Conservation (phyloP, 2,888 invertebrate species). For the Sesia bembeciformis region DNA sequence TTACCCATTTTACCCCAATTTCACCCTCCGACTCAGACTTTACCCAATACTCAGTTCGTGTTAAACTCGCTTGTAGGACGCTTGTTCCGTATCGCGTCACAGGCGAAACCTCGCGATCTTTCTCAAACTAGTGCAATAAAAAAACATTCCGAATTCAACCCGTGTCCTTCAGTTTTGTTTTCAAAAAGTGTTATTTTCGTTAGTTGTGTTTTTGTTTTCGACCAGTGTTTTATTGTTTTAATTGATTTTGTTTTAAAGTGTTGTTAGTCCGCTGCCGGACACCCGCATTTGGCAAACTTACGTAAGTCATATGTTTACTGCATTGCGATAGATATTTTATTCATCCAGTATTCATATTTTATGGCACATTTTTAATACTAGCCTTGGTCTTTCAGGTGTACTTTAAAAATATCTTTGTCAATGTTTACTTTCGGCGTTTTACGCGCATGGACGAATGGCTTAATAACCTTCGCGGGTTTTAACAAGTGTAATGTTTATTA, state of each 20-base stretch:
- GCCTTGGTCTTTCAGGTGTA: no score
- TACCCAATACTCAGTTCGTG: conserved; percentile 38
- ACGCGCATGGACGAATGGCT: no score
- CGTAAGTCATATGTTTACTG: conserved; percentile 63
- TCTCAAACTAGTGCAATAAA: conserved; percentile 54
- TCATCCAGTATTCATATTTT: no score
- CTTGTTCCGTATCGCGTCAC: conserved; percentile 18
- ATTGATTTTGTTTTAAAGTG: conserved; percentile 11
- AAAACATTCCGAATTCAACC: conserved; percentile 34
- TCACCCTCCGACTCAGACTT: conserved; percentile 26
- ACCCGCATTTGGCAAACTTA: conserved; percentile 42
- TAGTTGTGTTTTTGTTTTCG: conserved; percentile 5
- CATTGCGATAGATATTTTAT: conserved; percentile 48
- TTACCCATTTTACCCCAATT: conserved; percentile 36
- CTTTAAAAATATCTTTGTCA: no score
- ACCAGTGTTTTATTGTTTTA: conserved; percentile 8
- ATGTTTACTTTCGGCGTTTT: no score
- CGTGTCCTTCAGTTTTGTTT: conserved; percentile 18
- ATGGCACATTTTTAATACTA: no score
- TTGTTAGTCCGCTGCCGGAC: conserved; percentile 3
- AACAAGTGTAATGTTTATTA: no score
- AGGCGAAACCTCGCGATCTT: conserved; percentile 43
- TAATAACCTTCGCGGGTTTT: no score
- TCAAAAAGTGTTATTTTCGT: conserved; percentile 16
- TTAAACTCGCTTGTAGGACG: conserved; percentile 21